Evolutionary conservation across 2,113 vertebrate species (phyloP), one percentile per base, ranked within the genome.

Genomic region (Elgaria multicarinata): DNA sequence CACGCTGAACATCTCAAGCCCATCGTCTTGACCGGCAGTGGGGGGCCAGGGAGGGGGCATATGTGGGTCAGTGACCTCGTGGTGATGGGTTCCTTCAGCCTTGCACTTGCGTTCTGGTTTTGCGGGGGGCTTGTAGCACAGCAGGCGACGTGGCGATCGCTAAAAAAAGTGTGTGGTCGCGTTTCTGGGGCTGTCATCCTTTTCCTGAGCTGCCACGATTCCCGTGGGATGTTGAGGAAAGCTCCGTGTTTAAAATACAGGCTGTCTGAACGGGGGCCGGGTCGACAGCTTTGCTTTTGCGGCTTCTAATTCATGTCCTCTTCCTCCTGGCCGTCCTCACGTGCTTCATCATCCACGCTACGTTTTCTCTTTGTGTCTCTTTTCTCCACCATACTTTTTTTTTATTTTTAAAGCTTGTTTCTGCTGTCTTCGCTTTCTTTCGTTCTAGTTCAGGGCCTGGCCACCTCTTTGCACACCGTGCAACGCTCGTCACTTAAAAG

Each of bases 231-330:
- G 82, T 3, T 5, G 16, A 1, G 42, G 16, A 18, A 50, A 31
- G 42, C 50, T 28, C n/a, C 46, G 5, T 24, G 28, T 28, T n/a
- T 72, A 36, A 46, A 74, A 72, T 14, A 53, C 83, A 85, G 46
- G 1, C 13, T 53, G 39, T 7, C 28, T 67, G 24, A 67, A 83
- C 66, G 10, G 1, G n/a, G 13, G 6, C 16, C 3, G 36, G 31
- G 2, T 16, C 1, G n/a, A 4, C 33, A 36, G 14, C 18, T n/a
- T 50, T 26, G 5, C n/a, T 36, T n/a, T 58, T 18, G 79, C 50
- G 4, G 20, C 9, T 36, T 36, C 5, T 67, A 31, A 33, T 42
- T 36, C 24, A 1, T 2, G 0, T 14, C 5, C 58, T 0, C 46
- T n/a, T n/a, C 8, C 28, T n/a, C 12, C 44, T n/a, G 10, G 53